Evolutionary conservation across 2,113 vertebrate genomes (phyloP).

Genomic region (Crotalus horridus): DNA sequence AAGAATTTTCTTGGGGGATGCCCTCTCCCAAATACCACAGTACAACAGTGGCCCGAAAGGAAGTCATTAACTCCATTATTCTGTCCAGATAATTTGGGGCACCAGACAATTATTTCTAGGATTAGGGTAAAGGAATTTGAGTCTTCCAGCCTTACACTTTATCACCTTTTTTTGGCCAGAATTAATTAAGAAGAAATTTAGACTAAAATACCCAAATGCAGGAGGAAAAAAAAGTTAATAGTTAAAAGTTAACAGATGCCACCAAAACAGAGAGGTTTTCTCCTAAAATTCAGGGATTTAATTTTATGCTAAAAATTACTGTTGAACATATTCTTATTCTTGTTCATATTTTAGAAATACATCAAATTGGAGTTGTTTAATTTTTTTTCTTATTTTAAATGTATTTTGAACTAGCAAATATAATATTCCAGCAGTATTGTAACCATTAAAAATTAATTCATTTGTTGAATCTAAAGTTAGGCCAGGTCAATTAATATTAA

Average conservation of each 20-base stretch:
- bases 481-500: neutral
- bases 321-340: neutral
- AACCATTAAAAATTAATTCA: neutral
- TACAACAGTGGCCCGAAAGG: rapidly evolving
- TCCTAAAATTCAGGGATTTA: neutral
- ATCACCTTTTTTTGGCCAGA: neutral
- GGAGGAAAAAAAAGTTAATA: neutral
- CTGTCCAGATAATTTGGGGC: too few species aligned
- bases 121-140: neutral
- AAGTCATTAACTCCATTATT: too few species aligned
- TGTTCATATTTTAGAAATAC: neutral
- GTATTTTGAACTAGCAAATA: neutral
- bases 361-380: neutral
- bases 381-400: neutral
- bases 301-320: neutral
- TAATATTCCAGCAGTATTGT: neutral
- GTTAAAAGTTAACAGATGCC: neutral
- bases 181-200: neutral
- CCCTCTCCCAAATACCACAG: too few species aligned
- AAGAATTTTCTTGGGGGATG: too few species aligned
- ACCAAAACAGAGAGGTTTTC: neutral
- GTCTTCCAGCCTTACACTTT: neutral
- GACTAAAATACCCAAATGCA: neutral
- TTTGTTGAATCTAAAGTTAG: neutral
- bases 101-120: neutral